Base-by-base conservation (phyloP, 2,888 invertebrate genomes). In the Plemyria rubiginata region DNA sequence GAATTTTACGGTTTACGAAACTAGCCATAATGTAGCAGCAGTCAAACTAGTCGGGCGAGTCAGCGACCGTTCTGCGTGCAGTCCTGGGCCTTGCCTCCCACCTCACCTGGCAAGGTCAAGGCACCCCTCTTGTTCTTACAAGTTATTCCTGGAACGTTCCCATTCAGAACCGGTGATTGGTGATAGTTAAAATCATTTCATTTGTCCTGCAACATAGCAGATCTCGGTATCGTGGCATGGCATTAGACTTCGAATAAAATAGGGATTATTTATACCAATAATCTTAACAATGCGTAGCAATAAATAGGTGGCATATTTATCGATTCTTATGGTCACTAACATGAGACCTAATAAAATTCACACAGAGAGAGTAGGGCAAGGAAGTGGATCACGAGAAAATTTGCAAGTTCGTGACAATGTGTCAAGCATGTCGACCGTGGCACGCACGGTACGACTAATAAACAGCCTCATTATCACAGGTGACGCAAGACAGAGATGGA, bases 51-150 rank as follows among this genome's bases (percentile, higher is more conserved):
- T 86, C 75, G 65, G 74, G 70, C 81, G 74, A 85, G 91, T 90
- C 87, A 85, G 81, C 84, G 87, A 88, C 88, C 88, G 88, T 68
- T 65, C 73, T 73, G 76, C 75, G 74, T 80, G 77, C 77, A 76
- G 75, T 77, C 71, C 69, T 68, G 66, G 71, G 75, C 73, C 69
- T 55, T 61, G 51, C 70, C 71, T 79, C 84, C 80, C 82, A 70
- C 72, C 68, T 69, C 78, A 81, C 86, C 84, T 76, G 78, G 76
- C 90, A 92, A 92, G 92, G 92, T 90, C 90, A 90, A 85, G 78
- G 76, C 75, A 82, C 78, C 78, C 82, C 82, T 77, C 81, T 72
- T 68, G 62, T 70, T 71, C 74, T 76, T 71, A 73, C 68, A 74
- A 71, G 75, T 76, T 84, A 87, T 87, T 86, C 83, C 78, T 72